Evolutionary conservation across 2,113 vertebrate genomes (phyloP).

Genomic region (Calidris pygmaea): DNA sequence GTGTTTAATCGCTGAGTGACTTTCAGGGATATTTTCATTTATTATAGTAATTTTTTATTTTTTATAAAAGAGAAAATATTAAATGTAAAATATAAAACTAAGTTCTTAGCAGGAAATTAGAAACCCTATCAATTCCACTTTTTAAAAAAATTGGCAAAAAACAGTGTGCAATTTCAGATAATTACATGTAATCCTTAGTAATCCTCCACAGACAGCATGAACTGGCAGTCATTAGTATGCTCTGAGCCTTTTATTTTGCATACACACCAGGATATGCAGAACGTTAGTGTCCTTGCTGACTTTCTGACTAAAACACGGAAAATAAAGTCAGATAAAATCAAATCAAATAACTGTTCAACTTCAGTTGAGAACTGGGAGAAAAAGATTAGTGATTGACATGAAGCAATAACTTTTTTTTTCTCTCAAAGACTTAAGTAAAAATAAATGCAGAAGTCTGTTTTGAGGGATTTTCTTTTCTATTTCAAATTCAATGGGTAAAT

Average conservation of each 20-base stretch:
- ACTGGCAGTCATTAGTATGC: slow-evolving; percentile 36
- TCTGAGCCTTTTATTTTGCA: slow-evolving; percentile 42
- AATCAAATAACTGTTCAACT: not conserved
- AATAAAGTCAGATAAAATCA: slow-evolving; percentile 6
- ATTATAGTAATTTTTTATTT: not conserved
- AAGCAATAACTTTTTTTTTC: not conserved
- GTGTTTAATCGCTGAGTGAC: not conserved
- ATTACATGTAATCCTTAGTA: slow-evolving; percentile 72
- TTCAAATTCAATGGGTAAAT: not conserved
- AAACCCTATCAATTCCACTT: slow-evolving; percentile 49
- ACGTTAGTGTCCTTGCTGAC: not conserved
- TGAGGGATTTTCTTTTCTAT: not conserved
- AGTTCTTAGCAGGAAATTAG: slow-evolving; percentile 27
- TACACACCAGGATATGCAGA: not conserved
- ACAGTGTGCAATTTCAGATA: slow-evolving; percentile 59
- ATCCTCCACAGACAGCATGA: slow-evolving; percentile 33
- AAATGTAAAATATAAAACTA: not conserved
- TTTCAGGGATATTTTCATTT: not conserved
- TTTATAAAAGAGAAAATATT: not conserved
- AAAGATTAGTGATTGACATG: not conserved
- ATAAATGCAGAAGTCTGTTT: not conserved
- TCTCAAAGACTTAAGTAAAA: not conserved
- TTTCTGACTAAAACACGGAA: slow-evolving; percentile 5
- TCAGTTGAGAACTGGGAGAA: not conserved
- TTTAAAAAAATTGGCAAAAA: slow-evolving; percentile 10